Conservation (phyloP, 2,797 vertebrate species). For the Gymnodraco acuticeps region DNA sequence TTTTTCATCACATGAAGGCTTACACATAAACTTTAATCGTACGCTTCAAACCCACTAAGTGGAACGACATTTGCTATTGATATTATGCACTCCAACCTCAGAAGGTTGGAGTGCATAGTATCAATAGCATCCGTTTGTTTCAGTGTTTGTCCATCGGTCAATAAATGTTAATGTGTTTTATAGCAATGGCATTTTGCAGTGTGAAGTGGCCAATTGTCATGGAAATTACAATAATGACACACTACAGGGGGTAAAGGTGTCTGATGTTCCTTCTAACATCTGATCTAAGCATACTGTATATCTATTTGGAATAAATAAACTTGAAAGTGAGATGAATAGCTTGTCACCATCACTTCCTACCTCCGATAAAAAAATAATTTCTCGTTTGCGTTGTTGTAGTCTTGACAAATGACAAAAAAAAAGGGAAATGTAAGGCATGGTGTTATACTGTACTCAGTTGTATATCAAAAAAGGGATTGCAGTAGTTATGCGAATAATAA, state of each 20-base stretch:
- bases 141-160: too few species aligned
- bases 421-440: background rate
- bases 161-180: too few species aligned
- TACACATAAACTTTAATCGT: background rate
- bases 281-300: background rate
- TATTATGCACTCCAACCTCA: too few species aligned
- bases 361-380: background rate
- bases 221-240: too few species aligned
- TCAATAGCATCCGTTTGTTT: too few species aligned
- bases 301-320: background rate
- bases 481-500: background rate
- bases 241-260: too few species aligned
- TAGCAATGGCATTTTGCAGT: too few species aligned
- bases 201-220: too few species aligned
- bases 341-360: background rate
- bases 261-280: too few species aligned
- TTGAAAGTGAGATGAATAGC: background rate
- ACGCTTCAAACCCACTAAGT: background rate
- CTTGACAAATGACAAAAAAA: slow-evolving; percentile 1
- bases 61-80: background rate
- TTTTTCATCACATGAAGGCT: background rate
- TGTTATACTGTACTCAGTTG: background rate
- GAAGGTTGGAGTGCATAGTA: too few species aligned
- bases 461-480: background rate
- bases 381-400: background rate